Evolutionary conservation across 1,140 invertebrate species (phyloP), one percentile per base, ranked within the genome.

Genomic region (Lasaia peninsularis): DNA sequence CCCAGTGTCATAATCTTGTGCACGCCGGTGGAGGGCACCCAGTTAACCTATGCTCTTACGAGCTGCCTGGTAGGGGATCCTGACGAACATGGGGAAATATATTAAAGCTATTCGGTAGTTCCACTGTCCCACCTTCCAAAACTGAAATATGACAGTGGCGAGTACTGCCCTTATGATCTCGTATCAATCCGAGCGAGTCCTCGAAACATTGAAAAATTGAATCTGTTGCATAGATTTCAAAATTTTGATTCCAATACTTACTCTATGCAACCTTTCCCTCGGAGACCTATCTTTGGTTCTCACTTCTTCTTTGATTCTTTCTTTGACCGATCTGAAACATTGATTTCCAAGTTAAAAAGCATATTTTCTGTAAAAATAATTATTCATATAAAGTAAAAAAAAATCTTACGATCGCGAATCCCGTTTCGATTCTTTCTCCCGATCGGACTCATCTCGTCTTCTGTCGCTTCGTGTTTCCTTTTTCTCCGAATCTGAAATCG

Each of bases 241-340:
- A 11, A 40, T 9, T 10, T 24, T 40, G 9, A 34, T 0, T 32
- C 7, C n/a, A 33, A 49, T 18, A 68, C 69, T 82, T 66, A 84
- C 82, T 76, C 80, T 80, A 56, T 86, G 85, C 49, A 77, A 77
- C 60, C 85, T 65, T 60, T 88, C 82, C 67, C 81, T 75, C 0
- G 85, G 85, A 6, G 85, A 86, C 62, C 75, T 75, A 1, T 86
- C 82, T 68, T 86, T 88, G 56, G 52, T 78, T 72, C 80, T 71
- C 24, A 72, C 40, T 50, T 88, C 85, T 62, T 88, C 85, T 66
- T 86, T 88, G 16, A 10, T 65, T 58, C 80, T 71, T 31, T 88
- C 85, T 66, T 86, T 88, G 2, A 68, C 52, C n/a, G 76, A 63
- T 58, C 79, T 86, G 58, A 52, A 52, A 52, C 10, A 35, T 18